A percentile compares a stretch with the other conserved stretches of the same genome.
Evolutionary conservation across 2,888 invertebrate genomes (phyloP).

Genomic region (Hemicrepidius hirtus): DNA sequence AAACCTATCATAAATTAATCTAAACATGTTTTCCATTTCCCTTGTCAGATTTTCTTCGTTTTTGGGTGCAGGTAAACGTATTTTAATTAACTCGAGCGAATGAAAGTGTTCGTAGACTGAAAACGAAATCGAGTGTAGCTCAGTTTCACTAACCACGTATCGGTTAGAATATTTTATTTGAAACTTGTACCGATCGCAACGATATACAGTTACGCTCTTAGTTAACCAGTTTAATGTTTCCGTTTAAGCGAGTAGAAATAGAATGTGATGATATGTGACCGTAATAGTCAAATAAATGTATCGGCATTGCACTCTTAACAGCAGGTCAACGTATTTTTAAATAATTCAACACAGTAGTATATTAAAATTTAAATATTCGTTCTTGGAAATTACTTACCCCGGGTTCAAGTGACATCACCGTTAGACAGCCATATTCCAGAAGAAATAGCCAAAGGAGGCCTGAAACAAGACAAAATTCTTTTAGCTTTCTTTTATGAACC

Average conservation of each 20-base stretch:
- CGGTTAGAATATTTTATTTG: constrained; percentile 44
- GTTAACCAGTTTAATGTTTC: constrained; percentile 22
- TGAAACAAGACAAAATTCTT: constrained; percentile 64
- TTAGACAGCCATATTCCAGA: constrained; percentile 67
- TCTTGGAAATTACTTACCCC: constrained; percentile 66
- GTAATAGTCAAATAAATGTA: too few species aligned
- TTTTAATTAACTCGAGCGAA: constrained; percentile 32
- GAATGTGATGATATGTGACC: too few species aligned
- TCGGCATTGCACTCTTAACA: too few species aligned
- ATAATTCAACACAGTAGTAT: too few species aligned
- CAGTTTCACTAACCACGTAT: constrained; percentile 45
- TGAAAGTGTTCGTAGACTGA: constrained; percentile 47
- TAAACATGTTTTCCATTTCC: background rate
- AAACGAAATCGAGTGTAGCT: constrained; percentile 46
- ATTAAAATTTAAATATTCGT: background rate
- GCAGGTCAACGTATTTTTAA: too few species aligned
- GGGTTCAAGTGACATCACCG: constrained; percentile 70
- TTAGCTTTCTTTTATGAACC: background rate
- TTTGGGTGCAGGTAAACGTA: constrained; percentile 6
- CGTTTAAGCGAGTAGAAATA: background rate
- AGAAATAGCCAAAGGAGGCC: constrained; percentile 71
- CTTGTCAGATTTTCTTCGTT: background rate
- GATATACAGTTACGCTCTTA: constrained; percentile 22
- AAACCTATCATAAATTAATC: background rate
- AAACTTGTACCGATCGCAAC: constrained; percentile 33